phyloP scores from a whole-genome alignment of 2,113 vertebrate species.

The Elachura formosa region DNA sequence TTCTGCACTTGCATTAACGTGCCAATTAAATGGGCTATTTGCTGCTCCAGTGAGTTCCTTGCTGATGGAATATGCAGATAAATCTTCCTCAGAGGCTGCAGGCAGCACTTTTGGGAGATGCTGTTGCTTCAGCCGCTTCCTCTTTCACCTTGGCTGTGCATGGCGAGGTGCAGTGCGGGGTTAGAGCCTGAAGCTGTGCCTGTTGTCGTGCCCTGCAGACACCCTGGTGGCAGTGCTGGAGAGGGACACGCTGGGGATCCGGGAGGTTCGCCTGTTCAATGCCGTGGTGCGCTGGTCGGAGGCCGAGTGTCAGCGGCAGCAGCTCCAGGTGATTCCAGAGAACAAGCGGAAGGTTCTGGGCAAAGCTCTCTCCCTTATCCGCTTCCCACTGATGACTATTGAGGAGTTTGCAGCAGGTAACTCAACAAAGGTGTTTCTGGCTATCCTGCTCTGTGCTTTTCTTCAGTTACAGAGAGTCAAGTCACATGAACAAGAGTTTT shows the following conservation, averaged over 20 bases:
- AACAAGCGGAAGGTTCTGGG: conserved; percentile 91
- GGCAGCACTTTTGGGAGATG: background rate
- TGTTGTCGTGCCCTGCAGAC: conserved; percentile 71
- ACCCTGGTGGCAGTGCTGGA: conserved; percentile 93
- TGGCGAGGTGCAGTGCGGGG: background rate
- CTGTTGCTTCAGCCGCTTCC: background rate
- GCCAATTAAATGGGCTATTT: background rate
- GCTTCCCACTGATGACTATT: conserved; percentile 97
- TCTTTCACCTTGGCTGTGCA: background rate
- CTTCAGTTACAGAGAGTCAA: background rate
- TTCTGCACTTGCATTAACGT: background rate
- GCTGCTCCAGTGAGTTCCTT: background rate
- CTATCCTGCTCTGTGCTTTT: background rate
- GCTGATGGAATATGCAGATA: background rate
- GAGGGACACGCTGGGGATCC: conserved; percentile 90
- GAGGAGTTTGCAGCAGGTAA: conserved; percentile 97
- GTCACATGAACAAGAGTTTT: background rate
- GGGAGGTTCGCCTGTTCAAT: conserved; percentile 90
- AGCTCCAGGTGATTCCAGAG: conserved; percentile 88
- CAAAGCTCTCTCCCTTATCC: conserved; percentile 90
- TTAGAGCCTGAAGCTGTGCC: background rate
- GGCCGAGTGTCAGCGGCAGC: conserved; percentile 91
- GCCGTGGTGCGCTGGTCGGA: conserved; percentile 93
- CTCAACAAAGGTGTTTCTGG: background rate
- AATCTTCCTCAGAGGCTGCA: background rate